These are phyloP conservation scores for Bruchidius siliquastri DNA, from an alignment of 2,888 invertebrate genomes.

Conservation along the genomic window DNA sequence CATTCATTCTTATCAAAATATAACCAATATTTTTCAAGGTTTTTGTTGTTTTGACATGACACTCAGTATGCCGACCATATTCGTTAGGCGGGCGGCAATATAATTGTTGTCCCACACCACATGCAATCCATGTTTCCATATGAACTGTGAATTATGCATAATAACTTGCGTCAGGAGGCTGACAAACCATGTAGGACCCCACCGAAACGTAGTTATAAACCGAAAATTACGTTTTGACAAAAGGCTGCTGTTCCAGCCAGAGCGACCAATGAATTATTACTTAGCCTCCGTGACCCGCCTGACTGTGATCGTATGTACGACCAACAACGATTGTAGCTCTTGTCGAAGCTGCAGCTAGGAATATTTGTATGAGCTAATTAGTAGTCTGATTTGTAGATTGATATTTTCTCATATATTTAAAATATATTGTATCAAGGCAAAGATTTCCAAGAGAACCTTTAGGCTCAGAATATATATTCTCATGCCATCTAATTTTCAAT, in stretches of 20 bases:
- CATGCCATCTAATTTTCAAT: too few species aligned
- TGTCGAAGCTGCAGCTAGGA: neutral
- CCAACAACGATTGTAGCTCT: neutral
- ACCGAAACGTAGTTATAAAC: neutral
- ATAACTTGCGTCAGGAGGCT: neutral
- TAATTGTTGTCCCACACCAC: neutral
- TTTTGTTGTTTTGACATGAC: too few species aligned
- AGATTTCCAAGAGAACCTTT: too few species aligned
- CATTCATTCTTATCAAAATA: too few species aligned
- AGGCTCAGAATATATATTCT: too few species aligned
- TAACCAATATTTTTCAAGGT: too few species aligned
- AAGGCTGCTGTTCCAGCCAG: neutral
- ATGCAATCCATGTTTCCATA: neutral
- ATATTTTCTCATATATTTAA: too few species aligned
- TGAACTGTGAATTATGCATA: neutral
- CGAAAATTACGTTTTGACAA: neutral
- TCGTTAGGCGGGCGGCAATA: neutral
- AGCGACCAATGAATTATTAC: neutral
- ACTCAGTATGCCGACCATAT: neutral
- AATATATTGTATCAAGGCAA: too few species aligned
- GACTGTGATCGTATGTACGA: neutral
- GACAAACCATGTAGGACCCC: neutral
- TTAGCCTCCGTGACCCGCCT: neutral
- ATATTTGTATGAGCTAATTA: neutral
- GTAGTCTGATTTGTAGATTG: too few species aligned